These are phyloP conservation scores for Isurus oxyrinchus DNA, from an alignment of 2,113 vertebrate genomes.

Conservation along the genomic window DNA sequence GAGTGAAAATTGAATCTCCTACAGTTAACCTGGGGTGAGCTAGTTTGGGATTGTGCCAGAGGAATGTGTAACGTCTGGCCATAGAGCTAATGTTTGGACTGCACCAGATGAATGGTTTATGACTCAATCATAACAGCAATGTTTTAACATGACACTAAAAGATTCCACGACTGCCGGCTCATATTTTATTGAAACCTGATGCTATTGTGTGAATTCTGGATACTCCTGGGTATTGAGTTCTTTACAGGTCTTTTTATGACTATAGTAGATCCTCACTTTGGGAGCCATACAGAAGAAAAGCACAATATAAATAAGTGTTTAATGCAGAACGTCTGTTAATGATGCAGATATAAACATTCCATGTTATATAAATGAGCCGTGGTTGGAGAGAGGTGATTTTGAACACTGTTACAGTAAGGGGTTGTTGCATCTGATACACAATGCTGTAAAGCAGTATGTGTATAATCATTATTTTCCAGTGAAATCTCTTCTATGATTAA, in stretches of 20 bases:
- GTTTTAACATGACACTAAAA: slow-evolving; percentile 32
- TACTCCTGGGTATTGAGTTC: background rate
- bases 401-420: background rate
- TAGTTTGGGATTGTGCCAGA: slow-evolving; percentile 15
- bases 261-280: background rate
- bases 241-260: background rate
- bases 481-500: background rate
- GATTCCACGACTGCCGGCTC: background rate
- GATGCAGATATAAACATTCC: background rate
- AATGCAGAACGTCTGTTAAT: background rate
- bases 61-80: slow-evolving; percentile 18
- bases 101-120: slow-evolving; percentile 30
- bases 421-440: background rate
- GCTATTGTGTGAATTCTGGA: slow-evolving; percentile 8
- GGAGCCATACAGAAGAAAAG: background rate
- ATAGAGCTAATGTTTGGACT: slow-evolving; percentile 15
- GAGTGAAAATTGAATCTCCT: background rate
- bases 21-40: background rate
- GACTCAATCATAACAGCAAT: slow-evolving; percentile 33
- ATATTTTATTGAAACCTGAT: slow-evolving; percentile 21
- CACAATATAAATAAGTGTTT: background rate
- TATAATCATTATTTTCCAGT: background rate
- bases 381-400: too few relatives aligned
- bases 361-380: background rate
- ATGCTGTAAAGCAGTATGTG: background rate